A percentile compares a stretch with the other conserved stretches of the same genome.
phyloP scores from a whole-genome alignment of 2,888 invertebrate species.

The Sabatieria punctata region DNA sequence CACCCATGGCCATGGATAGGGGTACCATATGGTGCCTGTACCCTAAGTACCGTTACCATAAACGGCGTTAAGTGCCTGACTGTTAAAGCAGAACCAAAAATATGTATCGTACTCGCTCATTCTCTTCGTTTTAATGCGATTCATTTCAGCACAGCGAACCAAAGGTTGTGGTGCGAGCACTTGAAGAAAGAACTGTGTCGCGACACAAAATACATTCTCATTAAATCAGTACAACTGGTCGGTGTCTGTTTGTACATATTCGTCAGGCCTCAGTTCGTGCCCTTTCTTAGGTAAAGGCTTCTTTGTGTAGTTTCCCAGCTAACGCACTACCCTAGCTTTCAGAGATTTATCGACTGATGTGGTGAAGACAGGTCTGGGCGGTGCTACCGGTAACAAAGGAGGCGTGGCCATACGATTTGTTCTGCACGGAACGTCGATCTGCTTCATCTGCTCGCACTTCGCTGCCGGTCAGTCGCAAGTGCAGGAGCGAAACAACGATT shows the following conservation, averaged over 20 bases:
- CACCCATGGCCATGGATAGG: too few relatives aligned
- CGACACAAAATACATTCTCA: conserved; percentile 65
- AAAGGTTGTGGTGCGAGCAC: conserved; percentile 84
- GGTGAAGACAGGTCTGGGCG: conserved; percentile 94
- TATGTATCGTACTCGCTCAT: too few relatives aligned
- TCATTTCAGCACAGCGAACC: conserved; percentile 65
- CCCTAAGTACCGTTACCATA: too few relatives aligned
- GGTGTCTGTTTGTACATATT: conserved; percentile 94
- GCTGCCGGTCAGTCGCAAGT: conserved; percentile 96
- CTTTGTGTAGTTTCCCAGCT: conserved; percentile 1
- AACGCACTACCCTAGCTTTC: conserved; percentile 11
- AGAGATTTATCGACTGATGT: conserved; percentile 81
- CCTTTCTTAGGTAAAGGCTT: conserved; percentile 47
- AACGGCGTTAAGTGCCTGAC: too few relatives aligned
- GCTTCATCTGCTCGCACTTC: conserved; percentile 96
- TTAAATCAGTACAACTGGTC: conserved; percentile 84
- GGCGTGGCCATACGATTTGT: conserved; percentile 80
- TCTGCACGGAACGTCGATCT: conserved; percentile 75
- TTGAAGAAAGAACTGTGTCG: conserved; percentile 74
- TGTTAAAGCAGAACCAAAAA: too few relatives aligned
- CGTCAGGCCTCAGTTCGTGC: conserved; percentile 68
- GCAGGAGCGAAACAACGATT: conserved; percentile 82
- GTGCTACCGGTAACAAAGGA: conserved; percentile 94
- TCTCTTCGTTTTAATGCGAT: too few relatives aligned
- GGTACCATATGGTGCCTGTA: too few relatives aligned